These are phyloP conservation scores for Rotaria socialis DNA, from an alignment of 2,888 invertebrate species.

Conservation along the genomic window DNA sequence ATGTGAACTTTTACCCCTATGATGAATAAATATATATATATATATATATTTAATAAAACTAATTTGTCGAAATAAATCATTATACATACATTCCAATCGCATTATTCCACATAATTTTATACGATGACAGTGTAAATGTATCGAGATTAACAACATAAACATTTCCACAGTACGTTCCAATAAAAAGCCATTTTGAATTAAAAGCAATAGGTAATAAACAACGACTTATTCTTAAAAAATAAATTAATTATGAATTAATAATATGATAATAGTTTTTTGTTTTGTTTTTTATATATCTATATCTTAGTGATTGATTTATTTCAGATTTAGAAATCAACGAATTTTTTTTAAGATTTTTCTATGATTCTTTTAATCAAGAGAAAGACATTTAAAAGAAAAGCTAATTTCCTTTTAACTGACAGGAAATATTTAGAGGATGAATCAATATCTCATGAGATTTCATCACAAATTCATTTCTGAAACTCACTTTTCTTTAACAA, in stretches of 20 bases:
- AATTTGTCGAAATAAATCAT: not conserved
- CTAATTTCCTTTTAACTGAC: not conserved
- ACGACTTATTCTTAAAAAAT: conserved; percentile 74
- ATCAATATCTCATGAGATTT: too few species aligned
- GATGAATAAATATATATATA: conserved; percentile 45
- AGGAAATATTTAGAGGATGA: too few species aligned
- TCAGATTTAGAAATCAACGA: too few species aligned
- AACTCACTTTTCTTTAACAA: conserved; percentile 80
- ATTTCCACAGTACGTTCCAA: conserved; percentile 95
- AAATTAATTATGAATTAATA: not conserved
- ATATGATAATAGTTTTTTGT: not conserved
- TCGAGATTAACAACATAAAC: conserved; percentile 94
- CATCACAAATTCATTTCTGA: not conserved
- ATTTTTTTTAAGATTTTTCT: not conserved
- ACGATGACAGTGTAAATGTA: conserved; percentile 88
- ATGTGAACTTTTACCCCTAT: conserved; percentile 84
- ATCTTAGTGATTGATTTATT: too few species aligned
- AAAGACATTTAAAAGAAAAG: not conserved
- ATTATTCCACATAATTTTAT: conserved; percentile 99
- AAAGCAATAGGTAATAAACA: conserved; percentile 77
- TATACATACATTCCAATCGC: conserved; percentile 87
- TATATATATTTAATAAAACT: not conserved
- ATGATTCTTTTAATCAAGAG: not conserved
- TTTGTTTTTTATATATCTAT: too few species aligned
- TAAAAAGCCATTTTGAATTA: conserved; percentile 95